Percentiles rank a stretch among this genome's conserved stretches.
phyloP scores from a whole-genome alignment of 2,888 invertebrate genomes.

The Amphipyra tragopoginis region DNA sequence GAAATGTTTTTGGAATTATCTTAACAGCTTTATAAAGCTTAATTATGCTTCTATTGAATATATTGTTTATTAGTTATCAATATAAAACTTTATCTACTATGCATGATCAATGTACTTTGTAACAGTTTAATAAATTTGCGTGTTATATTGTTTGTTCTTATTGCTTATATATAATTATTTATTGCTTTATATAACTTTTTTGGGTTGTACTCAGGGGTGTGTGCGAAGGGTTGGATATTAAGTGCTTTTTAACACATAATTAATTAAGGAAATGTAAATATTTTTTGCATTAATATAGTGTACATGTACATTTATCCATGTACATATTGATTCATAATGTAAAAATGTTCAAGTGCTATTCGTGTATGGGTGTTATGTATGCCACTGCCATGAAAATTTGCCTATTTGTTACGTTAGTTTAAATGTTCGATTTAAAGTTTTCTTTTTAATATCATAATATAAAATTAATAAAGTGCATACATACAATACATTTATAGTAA shows the following conservation, averaged over 20 bases:
- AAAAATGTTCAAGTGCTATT: conserved; percentile 84
- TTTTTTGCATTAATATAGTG: conserved; percentile 84
- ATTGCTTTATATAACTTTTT: conserved; percentile 61
- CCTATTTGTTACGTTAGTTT: conserved; percentile 51
- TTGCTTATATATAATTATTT: conserved; percentile 59
- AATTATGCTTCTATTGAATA: conserved; percentile 58
- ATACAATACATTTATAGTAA: conserved; percentile 63
- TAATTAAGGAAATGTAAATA: conserved; percentile 85
- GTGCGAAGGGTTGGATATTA: conserved; percentile 76
- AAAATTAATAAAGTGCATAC: conserved; percentile 52
- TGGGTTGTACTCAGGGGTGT: conserved; percentile 62
- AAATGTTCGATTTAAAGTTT: conserved; percentile 47
- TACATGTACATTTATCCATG: conserved; percentile 79
- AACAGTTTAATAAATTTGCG: conserved; percentile 60
- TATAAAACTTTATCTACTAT: conserved; percentile 59
- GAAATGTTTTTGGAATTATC: conserved; percentile 64
- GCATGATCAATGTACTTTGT: conserved; percentile 60
- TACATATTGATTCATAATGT: conserved; percentile 80
- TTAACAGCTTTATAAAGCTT: conserved; percentile 61
- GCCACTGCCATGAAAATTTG: conserved; percentile 80
- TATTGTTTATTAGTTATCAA: conserved; percentile 59
- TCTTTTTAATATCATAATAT: conserved; percentile 50
- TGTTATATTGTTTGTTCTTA: conserved; percentile 50
- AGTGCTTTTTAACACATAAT: conserved; percentile 84
- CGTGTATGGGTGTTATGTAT: conserved; percentile 84